These are phyloP conservation scores for Turritopsis dohrnii DNA, from an alignment of 30 jellyfish, hydroid and myxozoan species.

Conservation along the genomic window DNA sequence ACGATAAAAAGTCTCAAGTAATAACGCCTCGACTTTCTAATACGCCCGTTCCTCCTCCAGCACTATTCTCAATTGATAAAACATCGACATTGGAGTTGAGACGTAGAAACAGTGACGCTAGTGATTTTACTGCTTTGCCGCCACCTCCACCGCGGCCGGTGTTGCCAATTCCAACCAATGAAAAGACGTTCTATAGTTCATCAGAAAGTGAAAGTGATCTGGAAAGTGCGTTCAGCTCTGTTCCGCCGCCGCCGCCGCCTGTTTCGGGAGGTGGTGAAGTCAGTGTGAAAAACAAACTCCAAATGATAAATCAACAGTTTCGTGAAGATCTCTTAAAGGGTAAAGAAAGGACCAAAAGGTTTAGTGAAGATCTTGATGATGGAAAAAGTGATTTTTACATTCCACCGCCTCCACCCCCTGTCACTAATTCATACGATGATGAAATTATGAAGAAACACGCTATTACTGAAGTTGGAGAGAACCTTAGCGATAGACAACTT, in stretches of 20 bases:
- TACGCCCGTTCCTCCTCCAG: constrained; percentile 15
- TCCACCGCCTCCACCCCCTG: constrained; percentile 32
- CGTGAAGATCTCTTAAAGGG: neutral
- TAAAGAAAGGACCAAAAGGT: neutral
- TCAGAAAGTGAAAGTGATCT: constrained; percentile 43
- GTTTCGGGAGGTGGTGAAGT: neutral
- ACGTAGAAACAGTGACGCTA: constrained; percentile 39
- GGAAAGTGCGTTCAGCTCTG: constrained; percentile 76
- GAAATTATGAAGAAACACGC: neutral
- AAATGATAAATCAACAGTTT: neutral
- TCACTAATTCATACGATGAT: neutral
- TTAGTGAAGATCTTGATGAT: constrained; percentile 13
- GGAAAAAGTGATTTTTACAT: constrained; percentile 26
- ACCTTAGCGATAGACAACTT: neutral
- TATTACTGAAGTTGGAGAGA: neutral
- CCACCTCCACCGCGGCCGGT: constrained; percentile 90
- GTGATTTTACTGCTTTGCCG: constrained; percentile 85
- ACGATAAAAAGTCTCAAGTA: constrained; percentile 43
- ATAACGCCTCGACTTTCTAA: constrained; percentile 64
- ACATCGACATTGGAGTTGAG: neutral
- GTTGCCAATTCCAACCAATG: constrained; percentile 5
- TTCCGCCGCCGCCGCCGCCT: constrained; percentile 98
- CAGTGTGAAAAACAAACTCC: neutral
- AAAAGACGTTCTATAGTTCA: constrained; percentile 16
- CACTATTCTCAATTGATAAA: neutral